These are phyloP conservation scores for Dolomedes plantarius DNA, from an alignment of 2,888 invertebrate species.

Conservation along the genomic window DNA sequence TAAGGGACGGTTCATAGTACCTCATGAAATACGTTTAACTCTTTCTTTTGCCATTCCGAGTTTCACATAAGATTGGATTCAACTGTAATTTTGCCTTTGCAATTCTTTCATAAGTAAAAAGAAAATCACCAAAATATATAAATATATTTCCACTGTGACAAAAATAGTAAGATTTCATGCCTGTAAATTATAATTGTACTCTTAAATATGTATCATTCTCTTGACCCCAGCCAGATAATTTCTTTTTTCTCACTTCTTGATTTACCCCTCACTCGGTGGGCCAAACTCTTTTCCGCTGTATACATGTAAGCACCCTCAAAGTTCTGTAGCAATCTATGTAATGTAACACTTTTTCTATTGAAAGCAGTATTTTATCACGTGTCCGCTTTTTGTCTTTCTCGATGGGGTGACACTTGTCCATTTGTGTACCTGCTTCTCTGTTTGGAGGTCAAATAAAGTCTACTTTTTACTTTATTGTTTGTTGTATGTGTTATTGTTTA, in stretches of 20 bases:
- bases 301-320: slow-evolving; percentile 1
- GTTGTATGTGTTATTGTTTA: too few species aligned
- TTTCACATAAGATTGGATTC: too few species aligned
- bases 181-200: too few species aligned
- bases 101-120: too few species aligned
- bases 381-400: slow-evolving; percentile 13
- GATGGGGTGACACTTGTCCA: slow-evolving; percentile 12
- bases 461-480: background rate
- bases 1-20: too few species aligned
- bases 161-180: too few species aligned
- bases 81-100: too few species aligned
- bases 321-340: background rate
- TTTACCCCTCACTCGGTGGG: background rate
- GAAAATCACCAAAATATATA: background rate
- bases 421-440: slow-evolving; percentile 9
- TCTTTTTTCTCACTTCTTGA: background rate
- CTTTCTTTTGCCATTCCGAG: too few species aligned
- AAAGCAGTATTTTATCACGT: slow-evolving; percentile 16
- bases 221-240: background rate
- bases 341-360: background rate
- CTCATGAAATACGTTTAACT: too few species aligned
- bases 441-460: background rate
- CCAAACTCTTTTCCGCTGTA: background rate
- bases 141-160: background rate
- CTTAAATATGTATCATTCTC: too few species aligned